Percentiles rank a stretch among this genome's conserved stretches.
Evolutionary conservation across 2,113 vertebrate genomes (phyloP).

Genomic region (Sterna hirundo): DNA sequence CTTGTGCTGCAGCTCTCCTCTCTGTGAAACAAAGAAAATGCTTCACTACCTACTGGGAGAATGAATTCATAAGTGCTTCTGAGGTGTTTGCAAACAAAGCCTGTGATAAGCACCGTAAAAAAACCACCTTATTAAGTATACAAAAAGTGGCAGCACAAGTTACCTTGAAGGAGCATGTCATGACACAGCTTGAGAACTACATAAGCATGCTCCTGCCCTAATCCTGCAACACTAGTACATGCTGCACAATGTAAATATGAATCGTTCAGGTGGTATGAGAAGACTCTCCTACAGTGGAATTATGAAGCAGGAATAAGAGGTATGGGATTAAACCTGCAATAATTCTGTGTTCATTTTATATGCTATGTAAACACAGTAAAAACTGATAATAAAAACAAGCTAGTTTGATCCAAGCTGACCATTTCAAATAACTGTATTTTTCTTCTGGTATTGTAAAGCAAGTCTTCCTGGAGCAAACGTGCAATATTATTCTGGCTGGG

Average conservation of each 20-base stretch:
- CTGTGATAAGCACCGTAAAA: neutral
- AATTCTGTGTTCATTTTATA: neutral
- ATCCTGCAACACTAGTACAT: neutral
- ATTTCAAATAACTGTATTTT: neutral
- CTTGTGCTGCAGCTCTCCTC: neutral
- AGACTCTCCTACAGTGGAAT: neutral
- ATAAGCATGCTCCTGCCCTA: accelerated
- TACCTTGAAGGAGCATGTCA: neutral
- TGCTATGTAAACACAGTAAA: neutral
- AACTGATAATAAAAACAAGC: neutral
- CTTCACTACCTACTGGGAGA: neutral
- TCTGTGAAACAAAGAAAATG: neutral
- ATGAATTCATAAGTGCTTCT: neutral
- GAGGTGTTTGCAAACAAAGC: neutral
- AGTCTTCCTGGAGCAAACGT: neutral
- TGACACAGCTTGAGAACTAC: neutral
- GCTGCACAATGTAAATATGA: neutral
- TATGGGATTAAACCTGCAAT: neutral
- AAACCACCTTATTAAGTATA: neutral
- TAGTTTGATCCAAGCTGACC: neutral
- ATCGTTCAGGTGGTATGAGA: neutral
- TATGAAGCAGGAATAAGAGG: neutral
- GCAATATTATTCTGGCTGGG: neutral
- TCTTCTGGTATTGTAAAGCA: neutral
- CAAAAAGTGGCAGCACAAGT: neutral